Conservation (phyloP, 2,797 vertebrate genomes). For the Brotula barbata region DNA sequence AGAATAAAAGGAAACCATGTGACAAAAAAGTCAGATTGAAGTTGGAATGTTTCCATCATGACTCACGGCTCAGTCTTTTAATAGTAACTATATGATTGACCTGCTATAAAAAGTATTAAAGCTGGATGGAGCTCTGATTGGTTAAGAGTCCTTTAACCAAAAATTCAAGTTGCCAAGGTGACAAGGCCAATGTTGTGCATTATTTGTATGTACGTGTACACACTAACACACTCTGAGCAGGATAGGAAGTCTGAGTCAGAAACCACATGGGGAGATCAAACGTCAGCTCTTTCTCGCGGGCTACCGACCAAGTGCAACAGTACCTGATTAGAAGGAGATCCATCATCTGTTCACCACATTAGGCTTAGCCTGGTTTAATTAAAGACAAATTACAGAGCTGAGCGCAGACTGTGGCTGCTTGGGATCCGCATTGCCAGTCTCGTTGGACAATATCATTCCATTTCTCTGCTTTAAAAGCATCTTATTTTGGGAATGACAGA, state of each 20-base stretch:
- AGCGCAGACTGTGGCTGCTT: constrained; percentile 22
- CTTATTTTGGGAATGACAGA: constrained; percentile 30
- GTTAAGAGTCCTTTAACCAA: constrained; percentile 19
- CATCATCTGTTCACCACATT: constrained; percentile 60
- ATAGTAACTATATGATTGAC: not conserved
- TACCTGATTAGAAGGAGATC: constrained; percentile 61
- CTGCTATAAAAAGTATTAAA: not conserved
- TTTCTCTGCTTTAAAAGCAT: constrained; percentile 16
- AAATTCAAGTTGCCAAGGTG: constrained; percentile 47
- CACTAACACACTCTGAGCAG: not conserved
- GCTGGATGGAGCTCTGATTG: constrained; percentile 15
- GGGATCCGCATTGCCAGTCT: constrained; percentile 23
- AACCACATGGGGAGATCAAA: constrained; percentile 35
- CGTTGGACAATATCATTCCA: constrained; percentile 11
- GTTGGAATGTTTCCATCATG: constrained; percentile 3
- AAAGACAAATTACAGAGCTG: constrained; percentile 51
- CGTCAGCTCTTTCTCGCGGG: constrained; percentile 54
- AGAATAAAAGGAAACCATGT: constrained; percentile 47
- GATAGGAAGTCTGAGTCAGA: constrained; percentile 55
- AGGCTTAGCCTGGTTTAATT: constrained; percentile 60
- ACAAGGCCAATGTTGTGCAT: constrained; percentile 37
- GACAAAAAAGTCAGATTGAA: constrained; percentile 11
- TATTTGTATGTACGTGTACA: constrained; percentile 30
- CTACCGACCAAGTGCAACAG: constrained; percentile 54
- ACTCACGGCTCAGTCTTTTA: constrained; percentile 11